Conservation (phyloP, 2,797 vertebrate species). For the Urosaurus nigricauda region DNA sequence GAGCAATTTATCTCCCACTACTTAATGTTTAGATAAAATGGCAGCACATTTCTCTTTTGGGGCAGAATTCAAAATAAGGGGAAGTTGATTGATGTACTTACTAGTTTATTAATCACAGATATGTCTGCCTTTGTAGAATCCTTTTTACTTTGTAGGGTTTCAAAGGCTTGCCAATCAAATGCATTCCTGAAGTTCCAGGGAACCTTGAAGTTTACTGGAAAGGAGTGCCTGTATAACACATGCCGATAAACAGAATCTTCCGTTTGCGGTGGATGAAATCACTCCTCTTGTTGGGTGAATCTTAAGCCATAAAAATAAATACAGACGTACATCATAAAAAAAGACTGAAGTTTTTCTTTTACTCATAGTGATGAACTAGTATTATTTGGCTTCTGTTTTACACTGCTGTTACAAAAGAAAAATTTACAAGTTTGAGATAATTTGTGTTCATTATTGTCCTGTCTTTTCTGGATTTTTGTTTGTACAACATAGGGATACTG, state of each 20-base stretch:
- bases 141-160: not conserved
- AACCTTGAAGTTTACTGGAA: not conserved
- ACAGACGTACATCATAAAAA: rapidly evolving
- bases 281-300: not conserved
- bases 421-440: not conserved
- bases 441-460: not conserved
- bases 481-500: not conserved
- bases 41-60: slow-evolving; percentile 38
- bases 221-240: not conserved
- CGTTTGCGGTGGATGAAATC: slow-evolving; percentile 19
- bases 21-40: not conserved
- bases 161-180: not conserved
- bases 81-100: not conserved
- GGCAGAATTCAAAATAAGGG: slow-evolving; percentile 26
- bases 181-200: not conserved
- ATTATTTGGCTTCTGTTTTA: not conserved
- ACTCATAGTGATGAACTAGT: not conserved
- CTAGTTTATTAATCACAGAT: not conserved
- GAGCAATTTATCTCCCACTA: slow-evolving; percentile 24
- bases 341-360: not conserved
- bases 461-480: not conserved
- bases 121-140: not conserved
- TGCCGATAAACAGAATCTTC: rapidly evolving
- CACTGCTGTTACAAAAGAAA: not conserved
- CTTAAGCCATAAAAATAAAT: not conserved